These are phyloP conservation scores for Tetramorium alpestre DNA, from an alignment of 1,140 invertebrate species.

Conservation along the genomic window DNA sequence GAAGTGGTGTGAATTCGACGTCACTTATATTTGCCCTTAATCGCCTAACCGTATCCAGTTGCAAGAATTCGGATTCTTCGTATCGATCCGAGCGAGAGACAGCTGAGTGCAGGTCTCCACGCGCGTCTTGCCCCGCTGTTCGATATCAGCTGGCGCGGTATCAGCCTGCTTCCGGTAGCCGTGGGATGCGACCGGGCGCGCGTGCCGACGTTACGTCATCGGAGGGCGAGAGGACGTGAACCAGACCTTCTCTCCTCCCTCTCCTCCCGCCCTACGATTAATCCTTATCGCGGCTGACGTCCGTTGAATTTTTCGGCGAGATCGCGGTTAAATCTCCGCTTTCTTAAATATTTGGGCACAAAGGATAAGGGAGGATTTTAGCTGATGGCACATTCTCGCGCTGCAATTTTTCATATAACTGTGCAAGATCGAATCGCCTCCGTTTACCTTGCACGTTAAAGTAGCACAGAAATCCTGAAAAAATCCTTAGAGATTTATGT, in stretches of 20 bases:
- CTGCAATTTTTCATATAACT: not conserved
- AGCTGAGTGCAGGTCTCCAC: constrained; percentile 62
- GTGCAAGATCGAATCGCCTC: not conserved
- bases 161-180: constrained; percentile 40
- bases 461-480: not conserved
- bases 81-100: constrained; percentile 29
- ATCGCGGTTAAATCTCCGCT: not conserved
- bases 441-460: not conserved
- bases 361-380: not conserved
- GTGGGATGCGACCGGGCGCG: constrained; percentile 44
- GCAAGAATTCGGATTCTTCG: constrained; percentile 25
- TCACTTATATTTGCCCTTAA: not conserved
- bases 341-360: not conserved
- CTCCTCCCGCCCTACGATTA: not conserved
- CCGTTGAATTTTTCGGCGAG: not conserved
- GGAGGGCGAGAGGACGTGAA: constrained; percentile 41
- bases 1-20: not conserved
- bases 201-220: not conserved
- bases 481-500: not conserved
- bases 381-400: not conserved
- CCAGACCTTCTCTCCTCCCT: not conserved
- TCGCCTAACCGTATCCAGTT: not conserved
- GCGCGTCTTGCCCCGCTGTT: constrained; percentile 63
- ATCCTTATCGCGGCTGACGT: not conserved
- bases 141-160: constrained; percentile 73